Conservation (phyloP, 2,113 vertebrate species). For the Sphaerodactylus townsendi region DNA sequence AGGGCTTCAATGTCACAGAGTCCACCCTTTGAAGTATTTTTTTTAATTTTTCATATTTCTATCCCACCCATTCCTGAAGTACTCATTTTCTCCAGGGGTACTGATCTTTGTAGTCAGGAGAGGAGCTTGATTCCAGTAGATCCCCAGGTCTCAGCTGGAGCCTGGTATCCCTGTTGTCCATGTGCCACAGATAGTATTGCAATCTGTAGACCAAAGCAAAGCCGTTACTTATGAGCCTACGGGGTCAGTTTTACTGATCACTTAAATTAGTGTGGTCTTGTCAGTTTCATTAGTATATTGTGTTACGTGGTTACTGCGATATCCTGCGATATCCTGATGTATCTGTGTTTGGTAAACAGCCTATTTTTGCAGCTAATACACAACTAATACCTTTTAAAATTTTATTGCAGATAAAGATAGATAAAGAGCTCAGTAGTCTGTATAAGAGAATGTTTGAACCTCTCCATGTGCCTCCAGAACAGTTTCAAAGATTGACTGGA, state of each 20-base stretch:
- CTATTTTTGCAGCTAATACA: neutral
- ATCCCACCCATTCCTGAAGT: too few relatives aligned
- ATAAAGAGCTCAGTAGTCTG: constrained; percentile 88
- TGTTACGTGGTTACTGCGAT: neutral
- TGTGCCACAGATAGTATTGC: neutral
- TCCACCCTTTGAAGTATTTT: too few relatives aligned
- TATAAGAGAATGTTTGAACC: constrained; percentile 96
- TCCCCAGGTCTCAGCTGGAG: too few relatives aligned
- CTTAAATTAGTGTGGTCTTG: neutral
- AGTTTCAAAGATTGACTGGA: constrained; percentile 93
- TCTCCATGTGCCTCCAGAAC: constrained; percentile 88
- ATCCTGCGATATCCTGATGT: too few relatives aligned
- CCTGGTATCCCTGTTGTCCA: too few relatives aligned
- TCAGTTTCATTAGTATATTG: neutral
- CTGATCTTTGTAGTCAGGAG: too few relatives aligned
- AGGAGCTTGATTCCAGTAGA: too few relatives aligned
- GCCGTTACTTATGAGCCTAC: neutral
- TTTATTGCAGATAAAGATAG: constrained; percentile 90
- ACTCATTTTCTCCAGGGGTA: too few relatives aligned
- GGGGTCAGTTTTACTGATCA: too few relatives aligned
- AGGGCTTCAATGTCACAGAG: too few relatives aligned
- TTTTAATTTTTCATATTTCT: too few relatives aligned
- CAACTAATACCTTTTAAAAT: constrained; percentile 13
- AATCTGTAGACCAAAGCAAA: neutral
- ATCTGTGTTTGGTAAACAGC: neutral